Conservation (phyloP, 1,140 invertebrate genomes). For the Pseudomyrmex concolor region DNA sequence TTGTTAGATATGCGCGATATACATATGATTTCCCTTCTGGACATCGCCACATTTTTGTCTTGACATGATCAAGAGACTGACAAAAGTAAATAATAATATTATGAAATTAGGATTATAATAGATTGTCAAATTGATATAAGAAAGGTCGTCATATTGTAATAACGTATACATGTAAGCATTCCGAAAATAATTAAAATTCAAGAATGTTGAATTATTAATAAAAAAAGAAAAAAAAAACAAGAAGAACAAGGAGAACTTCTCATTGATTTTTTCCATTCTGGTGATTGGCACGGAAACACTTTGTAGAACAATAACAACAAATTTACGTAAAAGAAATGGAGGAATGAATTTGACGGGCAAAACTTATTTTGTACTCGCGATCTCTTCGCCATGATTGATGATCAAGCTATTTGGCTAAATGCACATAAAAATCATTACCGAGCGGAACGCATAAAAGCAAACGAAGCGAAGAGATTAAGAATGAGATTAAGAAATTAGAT, state of each 20-base stretch:
- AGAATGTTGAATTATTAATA: no score
- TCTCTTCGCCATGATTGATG: background rate
- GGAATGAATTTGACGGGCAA: background rate
- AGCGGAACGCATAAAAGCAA: background rate
- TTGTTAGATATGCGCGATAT: background rate
- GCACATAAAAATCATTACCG: background rate
- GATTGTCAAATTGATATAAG: no score
- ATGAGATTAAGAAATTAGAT: constrained; percentile 4
- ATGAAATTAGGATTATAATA: background rate
- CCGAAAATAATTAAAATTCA: no score
- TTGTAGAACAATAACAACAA: constrained; percentile 5
- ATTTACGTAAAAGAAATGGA: background rate
- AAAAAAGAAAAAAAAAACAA: no score
- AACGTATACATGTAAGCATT: no score
- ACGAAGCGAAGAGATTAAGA: background rate
- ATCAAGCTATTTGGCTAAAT: background rate
- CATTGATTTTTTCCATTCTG: no score
- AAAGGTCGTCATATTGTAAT: no score
- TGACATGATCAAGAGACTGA: background rate
- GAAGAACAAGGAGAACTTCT: no score
- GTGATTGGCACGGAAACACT: background rate
- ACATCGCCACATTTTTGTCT: no score
- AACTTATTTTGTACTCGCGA: background rate
- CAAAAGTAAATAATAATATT: background rate
- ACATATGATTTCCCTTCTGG: no score